A percentile compares a stretch with the other conserved stretches of the same genome.
Evolutionary conservation across 2,888 invertebrate species (phyloP).

Genomic region (Cetonia aurata): DNA sequence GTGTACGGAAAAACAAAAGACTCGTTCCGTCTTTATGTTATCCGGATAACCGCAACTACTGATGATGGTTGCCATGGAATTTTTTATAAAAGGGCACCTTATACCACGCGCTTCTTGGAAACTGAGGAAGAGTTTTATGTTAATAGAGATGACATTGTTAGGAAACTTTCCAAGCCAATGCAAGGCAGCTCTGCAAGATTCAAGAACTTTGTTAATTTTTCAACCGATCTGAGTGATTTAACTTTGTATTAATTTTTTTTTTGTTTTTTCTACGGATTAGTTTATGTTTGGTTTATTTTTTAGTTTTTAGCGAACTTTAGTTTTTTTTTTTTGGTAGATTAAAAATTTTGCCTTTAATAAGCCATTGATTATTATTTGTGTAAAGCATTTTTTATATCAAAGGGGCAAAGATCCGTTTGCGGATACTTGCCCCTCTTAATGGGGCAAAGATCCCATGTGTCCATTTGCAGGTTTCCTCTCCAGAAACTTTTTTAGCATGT

Average conservation of each 20-base stretch:
- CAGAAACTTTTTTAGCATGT: neutral
- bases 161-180: neutral
- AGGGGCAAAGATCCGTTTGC: neutral
- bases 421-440: too few relatives aligned
- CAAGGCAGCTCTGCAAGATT: conserved; percentile 1
- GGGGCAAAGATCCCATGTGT: too few relatives aligned
- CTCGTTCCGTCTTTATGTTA: too few relatives aligned
- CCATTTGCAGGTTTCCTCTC: neutral
- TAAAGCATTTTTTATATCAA: neutral
- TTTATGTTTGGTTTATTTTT: neutral
- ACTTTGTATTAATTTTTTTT: neutral
- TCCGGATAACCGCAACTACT: too few relatives aligned
- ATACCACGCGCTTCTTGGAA: neutral
- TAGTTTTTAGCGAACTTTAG: neutral
- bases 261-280: neutral
- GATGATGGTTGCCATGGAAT: neutral
- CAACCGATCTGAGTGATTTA: neutral
- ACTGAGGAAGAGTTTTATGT: conserved; percentile 3
- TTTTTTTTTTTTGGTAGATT: too few relatives aligned
- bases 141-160: neutral
- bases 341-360: neutral
- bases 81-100: neutral
- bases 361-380: neutral
- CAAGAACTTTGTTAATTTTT: neutral
- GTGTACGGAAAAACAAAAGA: too few relatives aligned